Percentiles rank a stretch among this genome's conserved stretches.
Evolutionary conservation across 2,113 vertebrate species (phyloP).

Genomic region (Benitochromis conjunctus): DNA sequence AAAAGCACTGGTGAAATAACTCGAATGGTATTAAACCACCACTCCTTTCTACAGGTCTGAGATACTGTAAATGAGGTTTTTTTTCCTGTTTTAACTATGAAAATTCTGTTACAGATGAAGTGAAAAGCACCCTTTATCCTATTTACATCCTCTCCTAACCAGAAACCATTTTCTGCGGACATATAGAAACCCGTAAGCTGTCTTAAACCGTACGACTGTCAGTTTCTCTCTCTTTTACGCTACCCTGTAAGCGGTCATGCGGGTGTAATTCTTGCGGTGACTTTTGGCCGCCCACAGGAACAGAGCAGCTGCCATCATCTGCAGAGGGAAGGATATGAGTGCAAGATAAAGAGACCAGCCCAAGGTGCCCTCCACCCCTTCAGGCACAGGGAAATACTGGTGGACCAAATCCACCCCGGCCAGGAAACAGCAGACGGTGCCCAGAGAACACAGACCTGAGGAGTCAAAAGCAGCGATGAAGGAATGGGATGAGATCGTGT

Average conservation of each 20-base stretch:
- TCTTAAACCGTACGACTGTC: background rate
- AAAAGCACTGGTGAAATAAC: background rate
- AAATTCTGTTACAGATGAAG: background rate
- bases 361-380: slow-evolving; percentile 75
- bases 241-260: slow-evolving; percentile 88
- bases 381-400: slow-evolving; percentile 53
- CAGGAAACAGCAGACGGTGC: slow-evolving; percentile 87
- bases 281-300: slow-evolving; percentile 93
- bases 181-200: background rate
- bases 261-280: slow-evolving; percentile 88
- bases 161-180: background rate
- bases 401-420: slow-evolving; percentile 85
- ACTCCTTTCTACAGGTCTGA: background rate
- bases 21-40: background rate
- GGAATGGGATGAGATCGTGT: background rate
- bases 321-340: slow-evolving; percentile 88
- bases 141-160: background rate
- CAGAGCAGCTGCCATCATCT: slow-evolving; percentile 94
- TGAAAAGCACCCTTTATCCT: background rate
- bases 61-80: rapidly evolving
- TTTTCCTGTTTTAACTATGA: background rate
- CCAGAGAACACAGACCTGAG: slow-evolving; percentile 86
- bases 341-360: slow-evolving; percentile 98
- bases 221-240: slow-evolving; percentile 56
- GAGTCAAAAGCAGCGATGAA: background rate